phyloP scores from a whole-genome alignment of 2,888 invertebrate genomes.

The Pteria penguin region DNA sequence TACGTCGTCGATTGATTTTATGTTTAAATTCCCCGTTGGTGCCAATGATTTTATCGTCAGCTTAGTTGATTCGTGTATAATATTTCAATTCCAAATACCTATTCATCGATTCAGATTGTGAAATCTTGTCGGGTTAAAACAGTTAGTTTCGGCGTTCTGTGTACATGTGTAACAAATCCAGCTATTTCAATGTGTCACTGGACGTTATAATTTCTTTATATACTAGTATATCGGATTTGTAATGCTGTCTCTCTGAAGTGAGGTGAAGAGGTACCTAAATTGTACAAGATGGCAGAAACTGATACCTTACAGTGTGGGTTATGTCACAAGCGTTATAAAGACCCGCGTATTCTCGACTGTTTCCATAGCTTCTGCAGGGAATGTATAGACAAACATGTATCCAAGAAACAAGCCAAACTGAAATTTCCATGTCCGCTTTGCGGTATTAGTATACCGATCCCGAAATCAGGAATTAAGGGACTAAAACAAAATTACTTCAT shows the following conservation, averaged over 20 bases:
- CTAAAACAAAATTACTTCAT: conserved; percentile 55
- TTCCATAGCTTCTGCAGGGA: conserved; percentile 58
- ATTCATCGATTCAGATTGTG: too few species aligned
- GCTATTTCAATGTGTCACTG: too few species aligned
- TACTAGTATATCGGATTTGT: too few species aligned
- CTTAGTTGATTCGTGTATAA: background rate
- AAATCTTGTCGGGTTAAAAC: too few species aligned
- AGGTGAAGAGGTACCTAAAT: too few species aligned
- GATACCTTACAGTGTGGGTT: conserved; percentile 51
- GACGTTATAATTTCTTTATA: too few species aligned
- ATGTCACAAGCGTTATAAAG: conserved; percentile 53
- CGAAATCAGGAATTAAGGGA: conserved; percentile 53
- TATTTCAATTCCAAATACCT: background rate
- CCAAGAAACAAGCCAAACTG: conserved; percentile 54
- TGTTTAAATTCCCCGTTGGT: background rate
- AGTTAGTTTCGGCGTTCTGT: too few species aligned
- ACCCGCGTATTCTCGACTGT: conserved; percentile 56
- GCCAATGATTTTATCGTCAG: background rate
- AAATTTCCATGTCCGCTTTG: conserved; percentile 57
- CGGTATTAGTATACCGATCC: conserved; percentile 50
- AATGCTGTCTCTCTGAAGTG: too few species aligned
- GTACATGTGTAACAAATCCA: too few species aligned
- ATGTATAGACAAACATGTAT: conserved; percentile 53
- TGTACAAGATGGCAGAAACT: too few species aligned
- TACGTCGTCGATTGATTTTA: background rate